Percentiles rank a stretch among this genome's conserved stretches.
phyloP scores from a whole-genome alignment of 2,113 vertebrate genomes.

The Setophaga coronata region DNA sequence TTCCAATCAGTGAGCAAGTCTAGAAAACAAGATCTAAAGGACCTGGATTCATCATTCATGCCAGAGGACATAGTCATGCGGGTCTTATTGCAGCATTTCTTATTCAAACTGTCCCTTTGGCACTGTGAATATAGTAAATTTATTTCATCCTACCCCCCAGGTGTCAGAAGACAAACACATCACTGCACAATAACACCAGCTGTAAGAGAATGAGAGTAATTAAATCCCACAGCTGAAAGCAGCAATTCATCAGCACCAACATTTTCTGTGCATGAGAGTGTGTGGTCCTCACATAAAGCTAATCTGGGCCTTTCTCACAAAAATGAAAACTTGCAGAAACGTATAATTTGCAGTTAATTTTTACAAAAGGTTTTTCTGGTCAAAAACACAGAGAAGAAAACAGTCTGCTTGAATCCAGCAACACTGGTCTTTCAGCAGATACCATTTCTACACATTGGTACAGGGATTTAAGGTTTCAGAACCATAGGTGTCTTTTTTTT shows the following conservation, averaged over 20 bases:
- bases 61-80: neutral
- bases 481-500: neutral
- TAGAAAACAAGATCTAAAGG: neutral
- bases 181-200: neutral
- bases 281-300: neutral
- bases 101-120: conserved; percentile 19
- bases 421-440: neutral
- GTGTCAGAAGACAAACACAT: conserved; percentile 39
- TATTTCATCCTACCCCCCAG: neutral
- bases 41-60: neutral
- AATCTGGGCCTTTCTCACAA: neutral
- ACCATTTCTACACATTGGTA: neutral
- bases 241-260: conserved; percentile 30
- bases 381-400: neutral
- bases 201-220: neutral
- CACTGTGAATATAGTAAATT: neutral
- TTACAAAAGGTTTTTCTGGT: neutral
- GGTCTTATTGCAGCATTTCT: neutral
- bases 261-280: neutral
- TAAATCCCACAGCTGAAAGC: conserved; percentile 54
- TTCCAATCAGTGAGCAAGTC: neutral
- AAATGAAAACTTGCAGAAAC: conserved; percentile 5
- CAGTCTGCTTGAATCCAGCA: neutral
- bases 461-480: neutral
- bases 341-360: neutral